These are phyloP conservation scores for Danaus melanippus DNA, from an alignment of 1,140 invertebrate species.

Conservation along the genomic window DNA sequence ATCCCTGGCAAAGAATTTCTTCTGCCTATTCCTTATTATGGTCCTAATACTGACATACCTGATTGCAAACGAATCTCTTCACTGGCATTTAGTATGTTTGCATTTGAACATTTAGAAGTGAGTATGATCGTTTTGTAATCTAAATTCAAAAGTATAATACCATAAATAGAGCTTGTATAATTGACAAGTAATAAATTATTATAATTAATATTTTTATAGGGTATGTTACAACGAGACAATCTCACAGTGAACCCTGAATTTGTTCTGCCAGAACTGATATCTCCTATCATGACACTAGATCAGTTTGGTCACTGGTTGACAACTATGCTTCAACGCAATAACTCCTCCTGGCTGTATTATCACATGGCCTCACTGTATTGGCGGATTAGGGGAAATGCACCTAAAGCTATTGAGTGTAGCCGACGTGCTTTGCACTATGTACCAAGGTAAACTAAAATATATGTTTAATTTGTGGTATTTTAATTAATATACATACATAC, in stretches of 20 bases:
- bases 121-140: slow-evolving; percentile 16
- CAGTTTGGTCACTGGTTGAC: slow-evolving; percentile 80
- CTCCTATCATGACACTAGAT: slow-evolving; percentile 75
- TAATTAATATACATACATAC: slow-evolving; percentile 5
- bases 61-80: slow-evolving; percentile 78
- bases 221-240: slow-evolving; percentile 77
- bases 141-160: too few species aligned
- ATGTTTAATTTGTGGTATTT: slow-evolving; percentile 9
- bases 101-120: slow-evolving; percentile 87
- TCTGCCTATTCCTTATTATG: slow-evolving; percentile 32
- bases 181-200: too few species aligned
- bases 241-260: slow-evolving; percentile 78
- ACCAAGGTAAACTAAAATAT: slow-evolving; percentile 74
- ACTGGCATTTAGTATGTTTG: slow-evolving; percentile 83
- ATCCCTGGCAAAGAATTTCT: slow-evolving; percentile 39
- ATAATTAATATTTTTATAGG: slow-evolving; percentile 41
- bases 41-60: slow-evolving; percentile 68
- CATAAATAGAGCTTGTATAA: too few species aligned
- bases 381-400: slow-evolving; percentile 84
- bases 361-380: slow-evolving; percentile 90
- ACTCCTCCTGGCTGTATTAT: slow-evolving; percentile 87
- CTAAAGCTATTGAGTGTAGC: slow-evolving; percentile 86
- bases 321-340: slow-evolving; percentile 78
- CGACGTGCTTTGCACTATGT: slow-evolving; percentile 84
- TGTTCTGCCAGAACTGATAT: slow-evolving; percentile 75